phyloP scores from a whole-genome alignment of 2,888 invertebrate species.

The Minunthozetes semirufus region DNA sequence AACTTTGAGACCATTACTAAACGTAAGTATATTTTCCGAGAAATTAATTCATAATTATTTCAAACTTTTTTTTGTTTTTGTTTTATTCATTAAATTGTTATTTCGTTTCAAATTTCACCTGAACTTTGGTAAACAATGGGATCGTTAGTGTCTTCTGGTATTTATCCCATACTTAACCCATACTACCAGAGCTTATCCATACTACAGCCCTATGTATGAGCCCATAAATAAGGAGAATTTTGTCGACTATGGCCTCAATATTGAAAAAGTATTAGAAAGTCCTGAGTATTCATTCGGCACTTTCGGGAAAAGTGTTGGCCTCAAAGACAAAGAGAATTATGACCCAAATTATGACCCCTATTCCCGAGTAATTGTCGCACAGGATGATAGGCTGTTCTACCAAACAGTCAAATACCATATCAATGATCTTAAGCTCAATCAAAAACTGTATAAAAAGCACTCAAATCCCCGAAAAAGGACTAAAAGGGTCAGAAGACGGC shows the following conservation, averaged over 20 bases:
- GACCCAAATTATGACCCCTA: conserved; percentile 1
- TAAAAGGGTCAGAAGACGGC: too few relatives aligned
- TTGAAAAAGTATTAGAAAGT: too few relatives aligned
- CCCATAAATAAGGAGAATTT: neutral
- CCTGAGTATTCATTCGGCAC: neutral
- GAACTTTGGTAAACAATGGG: neutral
- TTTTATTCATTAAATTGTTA: neutral
- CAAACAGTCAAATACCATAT: neutral
- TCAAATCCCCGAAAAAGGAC: too few relatives aligned
- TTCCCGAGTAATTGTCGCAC: neutral
- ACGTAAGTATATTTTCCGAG: too few relatives aligned
- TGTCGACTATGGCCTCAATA: neutral
- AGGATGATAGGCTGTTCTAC: neutral
- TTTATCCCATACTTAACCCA: neutral
- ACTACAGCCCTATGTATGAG: too few relatives aligned
- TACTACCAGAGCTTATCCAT: neutral
- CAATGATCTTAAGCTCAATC: neutral
- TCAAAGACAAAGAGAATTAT: neutral
- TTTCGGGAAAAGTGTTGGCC: neutral
- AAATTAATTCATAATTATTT: too few relatives aligned
- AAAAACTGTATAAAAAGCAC: neutral
- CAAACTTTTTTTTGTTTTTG: too few relatives aligned
- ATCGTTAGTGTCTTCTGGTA: neutral
- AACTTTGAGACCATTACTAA: too few relatives aligned
- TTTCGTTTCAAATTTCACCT: neutral